Percentiles rank a stretch among this genome's conserved stretches.
Conservation (phyloP, 2,797 vertebrate genomes). For the Epinephelus malabaricus region DNA sequence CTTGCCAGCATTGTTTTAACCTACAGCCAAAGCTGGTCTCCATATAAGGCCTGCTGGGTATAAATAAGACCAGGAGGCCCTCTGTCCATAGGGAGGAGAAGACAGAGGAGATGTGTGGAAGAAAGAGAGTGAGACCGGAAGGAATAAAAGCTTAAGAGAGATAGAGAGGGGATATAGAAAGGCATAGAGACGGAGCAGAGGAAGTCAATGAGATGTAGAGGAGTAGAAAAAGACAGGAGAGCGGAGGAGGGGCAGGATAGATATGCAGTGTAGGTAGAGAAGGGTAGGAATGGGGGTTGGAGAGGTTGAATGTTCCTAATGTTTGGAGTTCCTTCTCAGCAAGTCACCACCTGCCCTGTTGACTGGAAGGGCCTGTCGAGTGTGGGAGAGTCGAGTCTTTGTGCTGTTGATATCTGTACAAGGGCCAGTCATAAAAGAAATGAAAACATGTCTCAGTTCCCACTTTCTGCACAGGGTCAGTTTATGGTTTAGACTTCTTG, state of each 20-base stretch:
- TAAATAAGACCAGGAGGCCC: slow-evolving; percentile 68
- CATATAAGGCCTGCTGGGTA: slow-evolving; percentile 77
- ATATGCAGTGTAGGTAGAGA: not conserved
- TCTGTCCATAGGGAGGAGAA: slow-evolving; percentile 37
- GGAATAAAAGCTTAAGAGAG: too few species aligned
- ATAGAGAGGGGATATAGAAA: too few species aligned
- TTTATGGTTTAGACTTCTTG: too few species aligned
- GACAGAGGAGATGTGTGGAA: not conserved
- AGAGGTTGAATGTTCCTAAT: slow-evolving; percentile 51
- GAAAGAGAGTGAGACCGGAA: not conserved
- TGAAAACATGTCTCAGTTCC: not conserved
- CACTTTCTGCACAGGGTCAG: not conserved
- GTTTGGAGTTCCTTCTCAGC: slow-evolving; percentile 70
- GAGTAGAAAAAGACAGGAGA: not conserved
- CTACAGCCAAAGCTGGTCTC: slow-evolving; percentile 56
- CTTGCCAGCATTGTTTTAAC: slow-evolving; percentile 36
- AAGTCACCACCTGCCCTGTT: slow-evolving; percentile 70
- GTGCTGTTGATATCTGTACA: not conserved
- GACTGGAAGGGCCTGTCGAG: slow-evolving; percentile 1
- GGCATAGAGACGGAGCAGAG: too few species aligned
- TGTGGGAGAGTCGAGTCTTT: slow-evolving; percentile 13
- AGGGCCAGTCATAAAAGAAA: not conserved
- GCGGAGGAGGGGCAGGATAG: not conserved
- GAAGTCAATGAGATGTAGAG: too few species aligned
- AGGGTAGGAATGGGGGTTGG: slow-evolving; percentile 33